Evolutionary conservation across 2,113 vertebrate species (phyloP), one percentile per base, ranked within the genome.

Genomic region (Bucco capensis): DNA sequence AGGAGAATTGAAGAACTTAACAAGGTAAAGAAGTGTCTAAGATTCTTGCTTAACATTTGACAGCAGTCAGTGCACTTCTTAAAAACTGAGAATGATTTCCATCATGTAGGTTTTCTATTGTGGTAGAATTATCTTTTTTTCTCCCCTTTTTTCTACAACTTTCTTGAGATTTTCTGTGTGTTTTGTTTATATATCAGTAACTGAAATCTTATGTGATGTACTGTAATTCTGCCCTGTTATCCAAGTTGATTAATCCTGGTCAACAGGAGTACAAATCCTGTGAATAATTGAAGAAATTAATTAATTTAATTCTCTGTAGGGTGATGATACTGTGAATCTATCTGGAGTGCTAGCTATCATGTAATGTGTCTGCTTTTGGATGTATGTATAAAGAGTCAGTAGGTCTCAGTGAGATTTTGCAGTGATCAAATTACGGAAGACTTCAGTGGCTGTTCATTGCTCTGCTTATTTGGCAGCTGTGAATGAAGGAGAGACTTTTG

Each of bases 1-100:
- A 98, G 99, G 91, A 98, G 99, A 95, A 99, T 99, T 98, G 99
- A 99, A 97, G 99, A 99, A 94, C 98, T 99, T 88, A 99, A 99
- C 97, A 99, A 99, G 99, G 99, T 99, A 98, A 27, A 30, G 13
- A 56, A 66, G 28, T 61, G 24, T 72, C 19, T 37, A 51, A 44
- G 12, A 70, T 56, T 73, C 16, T 89, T 88, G 30, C 57, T 87
- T 78, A 70, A 74, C 38, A 37, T 66, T 69, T 90, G 46, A 15
- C 12, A 81, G 8, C 21, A 84, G 23, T 42, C 62, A 37, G 24
- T 37, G 58, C 5, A 8, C 38, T 86, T 79, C 12, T 64, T 10
- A 37, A 64, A 88, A 84, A 11, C 30, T n/a, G 19, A 47, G 28
- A 57, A 27, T 73, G 51, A 8, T 81, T 89, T 60, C 28, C 5